phyloP scores from a whole-genome alignment of 2,888 invertebrate genomes.

The Diarsia mendica region DNA sequence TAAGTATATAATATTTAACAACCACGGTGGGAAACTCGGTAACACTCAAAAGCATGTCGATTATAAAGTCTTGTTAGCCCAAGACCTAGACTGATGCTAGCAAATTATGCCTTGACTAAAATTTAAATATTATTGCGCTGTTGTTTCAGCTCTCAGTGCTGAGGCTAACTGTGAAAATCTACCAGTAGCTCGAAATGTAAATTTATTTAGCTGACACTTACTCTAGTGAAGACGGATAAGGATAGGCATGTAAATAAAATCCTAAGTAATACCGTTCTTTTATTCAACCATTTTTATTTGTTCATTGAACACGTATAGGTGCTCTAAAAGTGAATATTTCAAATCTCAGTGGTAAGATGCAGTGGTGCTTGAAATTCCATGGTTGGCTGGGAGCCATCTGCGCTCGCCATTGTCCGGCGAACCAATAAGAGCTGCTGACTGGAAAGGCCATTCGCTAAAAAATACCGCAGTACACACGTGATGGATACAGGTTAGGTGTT shows the following conservation, averaged over 20 bases:
- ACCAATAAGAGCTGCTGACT: slow-evolving; percentile 39
- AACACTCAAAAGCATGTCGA: background rate
- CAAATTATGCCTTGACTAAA: background rate
- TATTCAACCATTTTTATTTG: background rate
- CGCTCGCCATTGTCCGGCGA: slow-evolving; percentile 43
- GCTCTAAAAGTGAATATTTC: slow-evolving; percentile 30
- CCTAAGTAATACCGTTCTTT: background rate
- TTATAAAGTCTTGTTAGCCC: background rate
- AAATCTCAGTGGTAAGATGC: slow-evolving; percentile 30
- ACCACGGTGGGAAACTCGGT: background rate
- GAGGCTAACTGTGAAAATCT: background rate
- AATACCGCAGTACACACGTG: slow-evolving; percentile 19
- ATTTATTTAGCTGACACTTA: background rate
- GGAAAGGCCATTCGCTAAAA: slow-evolving; percentile 30
- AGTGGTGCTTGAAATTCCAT: slow-evolving; percentile 43
- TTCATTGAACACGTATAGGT: background rate
- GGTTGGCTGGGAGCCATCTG: slow-evolving; percentile 56
- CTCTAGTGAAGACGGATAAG: background rate
- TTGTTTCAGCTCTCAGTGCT: background rate
- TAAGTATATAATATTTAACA: background rate
- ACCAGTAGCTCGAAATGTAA: background rate
- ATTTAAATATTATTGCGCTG: background rate
- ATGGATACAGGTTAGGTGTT: background rate
- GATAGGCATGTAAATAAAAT: background rate
- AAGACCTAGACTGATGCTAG: background rate